These are phyloP conservation scores for Sciurus niger DNA, from an alignment of 2,113 vertebrate genomes.

Conservation along the genomic window DNA sequence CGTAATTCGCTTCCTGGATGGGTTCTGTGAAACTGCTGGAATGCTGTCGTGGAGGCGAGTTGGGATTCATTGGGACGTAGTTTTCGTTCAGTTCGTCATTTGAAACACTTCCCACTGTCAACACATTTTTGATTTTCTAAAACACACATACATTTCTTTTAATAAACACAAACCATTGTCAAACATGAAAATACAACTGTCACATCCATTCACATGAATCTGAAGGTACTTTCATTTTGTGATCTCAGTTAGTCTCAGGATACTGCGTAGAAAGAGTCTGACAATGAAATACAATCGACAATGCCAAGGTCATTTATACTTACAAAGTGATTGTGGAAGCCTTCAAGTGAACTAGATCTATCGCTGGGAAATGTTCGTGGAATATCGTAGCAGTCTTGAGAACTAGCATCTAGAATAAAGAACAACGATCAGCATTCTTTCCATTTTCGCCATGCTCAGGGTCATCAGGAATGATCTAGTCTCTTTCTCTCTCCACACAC, in stretches of 20 bases:
- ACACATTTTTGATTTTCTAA: conserved; percentile 97
- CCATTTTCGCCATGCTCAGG: neutral
- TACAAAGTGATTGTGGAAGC: conserved; percentile 97
- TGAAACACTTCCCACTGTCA: conserved; percentile 94
- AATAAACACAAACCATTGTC: conserved; percentile 82
- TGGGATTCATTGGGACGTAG: conserved; percentile 99
- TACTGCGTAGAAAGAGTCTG: neutral
- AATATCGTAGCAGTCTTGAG: conserved; percentile 99
- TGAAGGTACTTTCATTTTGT: neutral
- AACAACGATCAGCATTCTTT: conserved; percentile 54
- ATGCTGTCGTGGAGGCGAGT: conserved; percentile 96
- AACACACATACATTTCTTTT: conserved; percentile 87
- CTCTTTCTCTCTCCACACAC: neutral
- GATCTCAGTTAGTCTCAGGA: neutral
- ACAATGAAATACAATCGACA: neutral
- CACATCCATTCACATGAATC: conserved; percentile 24
- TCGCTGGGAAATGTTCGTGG: conserved; percentile 96
- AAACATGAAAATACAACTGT: conserved; percentile 76
- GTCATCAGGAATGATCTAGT: neutral
- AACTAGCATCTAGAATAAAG: conserved; percentile 93
- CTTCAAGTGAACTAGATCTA: conserved; percentile 96
- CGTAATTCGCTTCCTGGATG: conserved; percentile 97
- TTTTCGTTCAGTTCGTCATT: conserved; percentile 98
- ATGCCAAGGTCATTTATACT: conserved; percentile 87
- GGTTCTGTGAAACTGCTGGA: conserved; percentile 95